phyloP scores from a whole-genome alignment of 2,797 vertebrate genomes.

The Brachymystax lenok region DNA sequence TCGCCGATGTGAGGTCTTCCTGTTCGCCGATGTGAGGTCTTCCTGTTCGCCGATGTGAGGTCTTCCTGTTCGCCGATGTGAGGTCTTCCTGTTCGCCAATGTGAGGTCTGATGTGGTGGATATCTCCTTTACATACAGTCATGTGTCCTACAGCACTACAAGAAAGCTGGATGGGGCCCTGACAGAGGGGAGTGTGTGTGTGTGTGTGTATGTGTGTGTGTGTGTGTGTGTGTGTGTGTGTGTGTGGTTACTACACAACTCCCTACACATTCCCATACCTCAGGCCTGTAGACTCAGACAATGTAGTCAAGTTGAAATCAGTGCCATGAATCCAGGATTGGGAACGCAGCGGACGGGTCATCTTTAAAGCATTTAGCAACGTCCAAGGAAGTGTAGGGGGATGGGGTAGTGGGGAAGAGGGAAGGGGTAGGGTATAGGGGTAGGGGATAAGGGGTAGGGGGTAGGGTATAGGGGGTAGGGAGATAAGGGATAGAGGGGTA shows the following conservation, averaged over 20 bases:
- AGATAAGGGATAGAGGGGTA: too few species aligned
- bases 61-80: too few species aligned
- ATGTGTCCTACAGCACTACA: conserved; percentile 70
- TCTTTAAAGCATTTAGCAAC: conserved; percentile 50
- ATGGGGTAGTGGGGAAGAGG: too few species aligned
- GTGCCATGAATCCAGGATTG: too few species aligned
- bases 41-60: too few species aligned
- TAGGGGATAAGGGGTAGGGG: too few species aligned
- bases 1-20: too few species aligned
- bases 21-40: conserved; percentile 49
- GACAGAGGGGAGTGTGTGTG: conserved; percentile 9
- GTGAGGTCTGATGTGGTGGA: conserved; percentile 58
- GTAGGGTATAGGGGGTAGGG: too few species aligned
- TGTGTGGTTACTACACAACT: conserved; percentile 22
- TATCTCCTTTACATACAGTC: conserved; percentile 65
- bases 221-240: too few species aligned
- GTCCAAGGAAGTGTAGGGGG: too few species aligned
- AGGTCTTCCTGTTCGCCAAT: conserved; percentile 38
- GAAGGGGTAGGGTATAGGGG: too few species aligned
- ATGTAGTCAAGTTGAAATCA: conserved; percentile 13
- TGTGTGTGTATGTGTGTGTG: conserved; percentile 25
- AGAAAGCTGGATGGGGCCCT: conserved; percentile 70
- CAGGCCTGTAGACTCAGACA: conserved; percentile 42
- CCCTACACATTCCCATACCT: conserved; percentile 60
- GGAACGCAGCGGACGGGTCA: conserved; percentile 32